phyloP scores from a whole-genome alignment of 1,140 invertebrate species.

The Spodoptera litura region DNA sequence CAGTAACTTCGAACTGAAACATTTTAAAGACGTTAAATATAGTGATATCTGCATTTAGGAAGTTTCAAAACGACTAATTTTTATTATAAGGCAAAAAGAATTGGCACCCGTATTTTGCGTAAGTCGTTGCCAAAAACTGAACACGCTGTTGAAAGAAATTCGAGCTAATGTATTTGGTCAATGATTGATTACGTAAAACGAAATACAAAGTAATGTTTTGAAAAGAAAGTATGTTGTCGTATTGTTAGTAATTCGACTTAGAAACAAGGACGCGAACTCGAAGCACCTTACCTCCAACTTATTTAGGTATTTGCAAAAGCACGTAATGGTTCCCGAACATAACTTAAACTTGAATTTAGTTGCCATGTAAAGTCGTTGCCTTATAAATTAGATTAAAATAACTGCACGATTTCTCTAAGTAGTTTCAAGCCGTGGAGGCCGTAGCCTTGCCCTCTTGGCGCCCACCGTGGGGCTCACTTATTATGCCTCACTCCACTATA shows the following conservation, averaged over 20 bases:
- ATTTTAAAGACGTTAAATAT: too few species aligned
- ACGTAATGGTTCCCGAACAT: background rate
- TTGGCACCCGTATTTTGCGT: background rate
- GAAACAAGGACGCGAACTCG: too few species aligned
- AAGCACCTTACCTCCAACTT: too few species aligned
- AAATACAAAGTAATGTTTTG: too few species aligned
- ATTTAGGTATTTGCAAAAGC: background rate
- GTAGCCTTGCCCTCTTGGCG: slow-evolving; percentile 62
- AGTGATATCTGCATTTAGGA: too few species aligned
- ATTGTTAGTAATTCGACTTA: background rate
- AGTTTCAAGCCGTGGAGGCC: slow-evolving; percentile 53
- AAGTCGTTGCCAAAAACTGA: background rate
- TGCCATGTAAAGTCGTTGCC: slow-evolving; percentile 16
- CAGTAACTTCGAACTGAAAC: too few species aligned
- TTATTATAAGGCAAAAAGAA: too few species aligned
- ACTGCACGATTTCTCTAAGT: slow-evolving; percentile 49
- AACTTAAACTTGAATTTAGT: background rate
- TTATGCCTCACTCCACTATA: slow-evolving; percentile 32
- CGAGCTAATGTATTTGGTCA: background rate
- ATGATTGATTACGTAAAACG: background rate
- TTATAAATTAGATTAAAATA: slow-evolving; percentile 28
- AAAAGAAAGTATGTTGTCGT: background rate
- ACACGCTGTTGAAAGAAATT: background rate
- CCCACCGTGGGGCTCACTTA: slow-evolving; percentile 51
- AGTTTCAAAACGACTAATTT: too few species aligned